Conservation (phyloP, 2,113 vertebrate species). For the Tichodroma muraria region DNA sequence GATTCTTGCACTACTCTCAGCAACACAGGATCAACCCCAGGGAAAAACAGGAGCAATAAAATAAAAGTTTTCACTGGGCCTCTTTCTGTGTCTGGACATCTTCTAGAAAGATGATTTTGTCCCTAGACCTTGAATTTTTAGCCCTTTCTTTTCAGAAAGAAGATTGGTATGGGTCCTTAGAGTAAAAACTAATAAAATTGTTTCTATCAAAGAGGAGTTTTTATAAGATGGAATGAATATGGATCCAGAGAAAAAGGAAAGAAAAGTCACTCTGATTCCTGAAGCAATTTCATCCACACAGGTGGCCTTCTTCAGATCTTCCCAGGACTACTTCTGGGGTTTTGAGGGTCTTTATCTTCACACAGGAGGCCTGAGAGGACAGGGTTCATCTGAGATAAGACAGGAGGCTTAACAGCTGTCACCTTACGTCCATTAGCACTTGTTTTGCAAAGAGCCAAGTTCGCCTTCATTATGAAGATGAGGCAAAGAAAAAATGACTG, state of each 20-base stretch:
- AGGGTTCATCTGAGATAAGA: background rate
- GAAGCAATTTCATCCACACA: background rate
- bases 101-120: background rate
- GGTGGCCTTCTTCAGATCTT: background rate
- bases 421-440: background rate
- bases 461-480: background rate
- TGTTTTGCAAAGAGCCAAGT: background rate
- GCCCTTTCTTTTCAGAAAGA: background rate
- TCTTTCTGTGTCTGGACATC: background rate
- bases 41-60: background rate
- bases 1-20: background rate
- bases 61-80: background rate
- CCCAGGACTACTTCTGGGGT: background rate
- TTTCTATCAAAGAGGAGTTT: background rate
- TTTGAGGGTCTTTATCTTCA: background rate
- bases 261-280: background rate
- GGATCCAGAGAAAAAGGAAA: background rate
- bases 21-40: background rate
- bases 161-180: background rate
- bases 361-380: background rate
- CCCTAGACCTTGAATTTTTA: background rate
- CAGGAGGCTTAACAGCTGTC: background rate
- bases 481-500: background rate
- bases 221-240: background rate
- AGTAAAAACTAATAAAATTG: background rate